Base-by-base conservation (phyloP, 2,888 invertebrate species). In the Chrysotoxum bicinctum region DNA sequence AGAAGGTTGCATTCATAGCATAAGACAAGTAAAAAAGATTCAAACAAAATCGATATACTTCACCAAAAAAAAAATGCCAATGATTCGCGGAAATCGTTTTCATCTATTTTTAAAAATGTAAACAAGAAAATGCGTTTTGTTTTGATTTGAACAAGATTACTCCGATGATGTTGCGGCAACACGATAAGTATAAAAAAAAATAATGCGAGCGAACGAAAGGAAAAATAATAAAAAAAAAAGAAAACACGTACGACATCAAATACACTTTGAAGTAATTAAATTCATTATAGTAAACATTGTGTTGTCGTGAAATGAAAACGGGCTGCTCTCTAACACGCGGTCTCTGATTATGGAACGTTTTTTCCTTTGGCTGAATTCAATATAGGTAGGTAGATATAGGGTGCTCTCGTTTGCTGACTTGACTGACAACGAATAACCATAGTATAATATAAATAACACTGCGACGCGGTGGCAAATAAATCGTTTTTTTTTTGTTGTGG, bases 251-350 rank as follows among this genome's bases (percentile, higher is more conserved):
- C 79, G 73, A 74, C 77, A 86, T 81, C 81, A 86, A 86, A 86
- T 82, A 77, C 86, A 82, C 82, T 86, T 86, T 78, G 86, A 82
- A 82, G 86, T 86, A 86, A 86, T 86, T 86, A 86, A 86, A 86
- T 86, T 78, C 86, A 86, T 86, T 86, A 86, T 86, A 86, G 86
- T 82, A 86, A 86, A 86, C 86, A 86, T 77, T 69, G 54, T 80
- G 82, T 70, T 60, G 80, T 75, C 80, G 81, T 81, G 77, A 69
- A 86, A 66, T 50, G 12, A 48, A 66, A 77, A 81, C 69, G 74
- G 70, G 74, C 74, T 78, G 52, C 75, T 82, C 82, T 82, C 82
- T 82, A 82, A 82, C 86, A 86, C 86, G 86, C 86, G 86, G 86
- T 86, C 86, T 87, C 77, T 77, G 85, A 70, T 85, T 85, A 81